These are phyloP conservation scores for Unio pictorum DNA, from an alignment of 2,888 invertebrate species.

Conservation along the genomic window DNA sequence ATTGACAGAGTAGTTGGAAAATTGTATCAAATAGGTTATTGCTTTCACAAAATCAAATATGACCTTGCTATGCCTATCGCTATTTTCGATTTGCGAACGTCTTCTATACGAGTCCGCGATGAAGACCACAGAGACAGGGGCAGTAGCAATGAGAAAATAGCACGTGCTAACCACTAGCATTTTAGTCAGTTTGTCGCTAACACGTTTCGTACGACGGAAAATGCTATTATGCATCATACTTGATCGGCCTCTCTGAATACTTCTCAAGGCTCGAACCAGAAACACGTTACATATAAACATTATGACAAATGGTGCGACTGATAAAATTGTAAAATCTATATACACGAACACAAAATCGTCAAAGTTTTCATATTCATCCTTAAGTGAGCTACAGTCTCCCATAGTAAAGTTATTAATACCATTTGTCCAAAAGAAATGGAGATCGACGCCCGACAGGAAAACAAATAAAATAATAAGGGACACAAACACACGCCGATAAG, in stretches of 20 bases:
- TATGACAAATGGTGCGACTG: slow-evolving; percentile 31
- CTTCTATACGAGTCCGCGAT: slow-evolving; percentile 40
- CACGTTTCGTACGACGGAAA: slow-evolving; percentile 13
- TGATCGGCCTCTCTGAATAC: slow-evolving; percentile 15
- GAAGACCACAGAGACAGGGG: slow-evolving; percentile 41
- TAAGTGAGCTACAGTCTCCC: slow-evolving; percentile 32
- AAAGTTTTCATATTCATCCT: slow-evolving; percentile 22
- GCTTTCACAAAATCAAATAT: slow-evolving; percentile 35
- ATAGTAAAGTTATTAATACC: slow-evolving; percentile 31
- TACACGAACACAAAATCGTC: slow-evolving; percentile 44
- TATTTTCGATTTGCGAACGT: slow-evolving; percentile 9
- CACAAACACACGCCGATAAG: slow-evolving; percentile 20
- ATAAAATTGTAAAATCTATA: slow-evolving; percentile 37
- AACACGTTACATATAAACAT: slow-evolving; percentile 41
- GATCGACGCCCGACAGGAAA: slow-evolving; percentile 11
- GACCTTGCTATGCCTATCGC: slow-evolving; percentile 2
- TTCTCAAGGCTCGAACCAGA: slow-evolving; percentile 19
- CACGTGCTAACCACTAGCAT: slow-evolving; percentile 39
- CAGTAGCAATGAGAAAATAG: slow-evolving; percentile 40
- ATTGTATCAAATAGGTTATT: slow-evolving; percentile 32
- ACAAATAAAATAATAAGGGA: slow-evolving; percentile 21
- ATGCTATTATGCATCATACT: slow-evolving; percentile 20
- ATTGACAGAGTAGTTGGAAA: slow-evolving; percentile 42
- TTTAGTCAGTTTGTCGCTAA: slow-evolving; percentile 37
- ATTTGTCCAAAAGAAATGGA: slow-evolving; percentile 45